Base-by-base conservation (phyloP, 2,113 vertebrate genomes). In the Chionodraco myersi region DNA sequence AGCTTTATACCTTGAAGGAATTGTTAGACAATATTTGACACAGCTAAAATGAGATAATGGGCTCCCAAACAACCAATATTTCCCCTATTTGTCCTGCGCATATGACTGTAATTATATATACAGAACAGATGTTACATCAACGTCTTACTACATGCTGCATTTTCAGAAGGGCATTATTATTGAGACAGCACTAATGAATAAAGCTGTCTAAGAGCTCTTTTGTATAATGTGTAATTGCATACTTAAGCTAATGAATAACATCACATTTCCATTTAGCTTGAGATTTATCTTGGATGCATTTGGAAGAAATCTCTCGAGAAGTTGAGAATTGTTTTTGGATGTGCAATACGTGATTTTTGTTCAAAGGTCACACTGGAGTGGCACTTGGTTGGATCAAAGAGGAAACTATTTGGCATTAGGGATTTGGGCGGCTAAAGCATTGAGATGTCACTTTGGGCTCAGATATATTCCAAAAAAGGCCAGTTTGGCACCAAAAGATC, bases 51-150 rank as follows among this genome's bases (percentile, higher is more conserved):
- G 44, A 6, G 54, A 66, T n/a, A 68, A 68, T 59, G 14, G 52
- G 58, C 66, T 58, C 21, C 21, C 18, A 65, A 14, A 23, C 53
- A 7, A 16, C 4, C 60, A 66, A 47, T 30, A 15, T 52, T 53
- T 70, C 15, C 60, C 23, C 52, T 30, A 64, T 83, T 83, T 66
- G 41, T 83, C 69, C 41, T 0, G 18, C 58, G 59, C 54, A 76
- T 72, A 21, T 60, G 69, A 70, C 45, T 82, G 54, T 77, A 59
- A 82, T 82, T 84, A 58, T 45, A 68, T 70, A 70, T 8, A 48
- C 23, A 60, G 30, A 82, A 30, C 56, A 81, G 30, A 23, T 72
- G 2, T 72, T 84, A 47, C 41, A 72, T 86, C 75, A 84, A 48
- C 34, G 51, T 53, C 60, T 58, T 51, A 13, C 75, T 53, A 44